Evolutionary conservation across 2,113 vertebrate species (phyloP).

Genomic region (Balaenoptera acutorostrata): DNA sequence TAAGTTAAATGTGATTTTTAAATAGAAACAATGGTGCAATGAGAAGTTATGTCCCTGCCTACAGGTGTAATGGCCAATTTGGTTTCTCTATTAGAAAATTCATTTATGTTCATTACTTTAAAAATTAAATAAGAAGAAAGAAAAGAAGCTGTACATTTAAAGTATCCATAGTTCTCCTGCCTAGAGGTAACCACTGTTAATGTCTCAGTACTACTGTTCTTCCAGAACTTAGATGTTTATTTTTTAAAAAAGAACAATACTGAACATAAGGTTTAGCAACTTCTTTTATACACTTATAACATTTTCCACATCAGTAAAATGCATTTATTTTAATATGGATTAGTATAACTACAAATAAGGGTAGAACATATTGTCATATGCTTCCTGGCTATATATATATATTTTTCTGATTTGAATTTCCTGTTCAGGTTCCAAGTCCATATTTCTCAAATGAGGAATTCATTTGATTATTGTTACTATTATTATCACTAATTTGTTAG

Average conservation of each 20-base stretch:
- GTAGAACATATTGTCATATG: neutral
- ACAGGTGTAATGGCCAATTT: neutral
- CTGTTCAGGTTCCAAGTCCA: neutral
- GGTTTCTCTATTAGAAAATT: conserved; percentile 34
- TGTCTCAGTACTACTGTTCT: neutral
- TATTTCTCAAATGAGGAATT: neutral
- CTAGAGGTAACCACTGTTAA: neutral
- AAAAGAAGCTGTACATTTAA: neutral
- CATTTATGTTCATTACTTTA: neutral
- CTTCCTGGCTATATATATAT: neutral
- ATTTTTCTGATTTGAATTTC: neutral
- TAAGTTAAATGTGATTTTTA: neutral
- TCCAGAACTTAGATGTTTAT: neutral
- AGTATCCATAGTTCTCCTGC: neutral
- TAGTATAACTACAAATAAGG: neutral
- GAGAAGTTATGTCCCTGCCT: neutral
- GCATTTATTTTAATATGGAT: neutral
- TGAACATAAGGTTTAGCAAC: neutral
- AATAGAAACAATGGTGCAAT: neutral
- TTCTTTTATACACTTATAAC: neutral
- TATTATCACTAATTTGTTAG: neutral
- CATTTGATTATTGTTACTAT: neutral
- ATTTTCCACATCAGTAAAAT: neutral
- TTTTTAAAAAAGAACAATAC: neutral
- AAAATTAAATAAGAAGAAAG: conserved; percentile 11